Percentiles rank a stretch among this genome's conserved stretches.
phyloP scores from a whole-genome alignment of 2,797 vertebrate genomes.

The Micromesistius poutassou region DNA sequence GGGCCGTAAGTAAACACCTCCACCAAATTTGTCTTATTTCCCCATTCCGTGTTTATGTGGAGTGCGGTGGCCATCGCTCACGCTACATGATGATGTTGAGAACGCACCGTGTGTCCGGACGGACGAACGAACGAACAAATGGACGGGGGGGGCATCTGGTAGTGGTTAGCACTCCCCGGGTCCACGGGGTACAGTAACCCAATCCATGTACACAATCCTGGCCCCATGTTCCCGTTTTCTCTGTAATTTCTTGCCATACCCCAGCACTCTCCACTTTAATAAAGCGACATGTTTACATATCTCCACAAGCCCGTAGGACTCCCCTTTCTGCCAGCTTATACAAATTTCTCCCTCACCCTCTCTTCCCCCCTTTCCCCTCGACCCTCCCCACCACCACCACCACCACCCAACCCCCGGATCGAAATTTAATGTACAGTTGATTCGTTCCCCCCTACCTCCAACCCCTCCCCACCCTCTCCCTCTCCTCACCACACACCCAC shows the following conservation, averaged over 20 bases:
- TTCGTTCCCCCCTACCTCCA: conserved; percentile 42
- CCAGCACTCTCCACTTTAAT: conserved; percentile 52
- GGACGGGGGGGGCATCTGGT: conserved; percentile 61
- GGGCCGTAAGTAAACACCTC: conserved; percentile 60
- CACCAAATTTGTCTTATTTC: conserved; percentile 17
- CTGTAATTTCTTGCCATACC: conserved; percentile 54
- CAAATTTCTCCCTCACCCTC: conserved; percentile 22
- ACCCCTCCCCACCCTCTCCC: conserved; percentile 46
- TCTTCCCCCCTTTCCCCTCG: not conserved
- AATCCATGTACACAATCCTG: conserved; percentile 60
- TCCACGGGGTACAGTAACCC: conserved; percentile 64
- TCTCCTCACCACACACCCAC: not conserved
- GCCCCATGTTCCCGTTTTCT: conserved; percentile 40
- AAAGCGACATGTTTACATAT: conserved; percentile 65
- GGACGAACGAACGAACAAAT: no score
- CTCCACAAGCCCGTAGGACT: conserved; percentile 37
- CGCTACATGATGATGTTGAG: conserved; percentile 58
- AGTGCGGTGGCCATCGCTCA: conserved; percentile 57
- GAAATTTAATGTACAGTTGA: conserved; percentile 37
- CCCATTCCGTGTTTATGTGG: conserved; percentile 54
- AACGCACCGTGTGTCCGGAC: conserved; percentile 42
- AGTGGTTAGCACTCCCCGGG: conserved; percentile 54
- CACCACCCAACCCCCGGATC: conserved; percentile 15
- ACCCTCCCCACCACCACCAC: not conserved
- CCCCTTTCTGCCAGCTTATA: conserved; percentile 35